These are phyloP conservation scores for Odocoileus hemionus DNA, from an alignment of 2,113 vertebrate genomes.

Conservation along the genomic window DNA sequence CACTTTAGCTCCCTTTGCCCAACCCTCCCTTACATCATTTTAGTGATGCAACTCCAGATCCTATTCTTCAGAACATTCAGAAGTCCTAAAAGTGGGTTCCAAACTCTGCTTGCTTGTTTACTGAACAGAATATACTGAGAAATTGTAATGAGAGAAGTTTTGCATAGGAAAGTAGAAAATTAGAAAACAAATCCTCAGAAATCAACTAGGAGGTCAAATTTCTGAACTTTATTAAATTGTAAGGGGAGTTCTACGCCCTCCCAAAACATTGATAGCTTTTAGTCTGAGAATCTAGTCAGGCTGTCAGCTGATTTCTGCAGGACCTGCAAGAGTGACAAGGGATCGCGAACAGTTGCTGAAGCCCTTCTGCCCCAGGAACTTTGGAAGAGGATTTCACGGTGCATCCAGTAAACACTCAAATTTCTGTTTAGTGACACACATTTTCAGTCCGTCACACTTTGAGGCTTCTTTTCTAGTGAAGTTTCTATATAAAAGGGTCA, in stretches of 20 bases:
- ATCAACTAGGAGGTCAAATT: background rate
- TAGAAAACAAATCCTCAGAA: background rate
- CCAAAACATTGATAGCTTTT: background rate
- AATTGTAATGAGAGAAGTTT: background rate
- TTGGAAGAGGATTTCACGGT: background rate
- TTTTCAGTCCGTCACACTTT: background rate
- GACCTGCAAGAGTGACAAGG: background rate
- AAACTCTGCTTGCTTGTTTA: background rate
- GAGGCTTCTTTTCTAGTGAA: background rate
- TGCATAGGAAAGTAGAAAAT: background rate
- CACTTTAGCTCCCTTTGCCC: background rate
- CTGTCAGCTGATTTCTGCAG: background rate
- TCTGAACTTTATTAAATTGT: background rate
- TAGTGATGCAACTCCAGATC: rapidly evolving
- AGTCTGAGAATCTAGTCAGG: background rate
- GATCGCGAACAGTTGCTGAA: background rate
- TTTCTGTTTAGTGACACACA: background rate
- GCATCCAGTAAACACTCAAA: background rate
- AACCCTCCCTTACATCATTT: no score
- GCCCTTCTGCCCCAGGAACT: background rate
- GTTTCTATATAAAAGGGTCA: background rate
- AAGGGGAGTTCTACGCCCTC: background rate
- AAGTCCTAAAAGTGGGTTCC: background rate
- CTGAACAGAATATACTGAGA: background rate
- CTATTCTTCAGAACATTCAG: background rate